Evolutionary conservation across 2,113 vertebrate species (phyloP), one percentile per base, ranked within the genome.

Genomic region (Collichthys lucidus): DNA sequence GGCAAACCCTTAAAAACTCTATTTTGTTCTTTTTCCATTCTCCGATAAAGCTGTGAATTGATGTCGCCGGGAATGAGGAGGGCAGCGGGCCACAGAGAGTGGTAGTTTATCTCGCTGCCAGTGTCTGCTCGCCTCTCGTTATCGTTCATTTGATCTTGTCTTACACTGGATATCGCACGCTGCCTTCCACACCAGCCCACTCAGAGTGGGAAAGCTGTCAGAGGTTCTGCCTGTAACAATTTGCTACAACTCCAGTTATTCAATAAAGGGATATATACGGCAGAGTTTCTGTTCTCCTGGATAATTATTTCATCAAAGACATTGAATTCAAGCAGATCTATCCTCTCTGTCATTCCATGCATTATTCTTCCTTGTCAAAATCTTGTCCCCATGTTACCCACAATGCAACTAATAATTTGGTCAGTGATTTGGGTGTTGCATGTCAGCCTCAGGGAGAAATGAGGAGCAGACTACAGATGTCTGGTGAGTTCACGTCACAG

Each of bases 91-190:
- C 42, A 72, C 69, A 61, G 72, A 61, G 35, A 78, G 61, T n/a
- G 78, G 68, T 63, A 17, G n/a, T 88, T 88, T 77, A 84, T 92
- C 85, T 90, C 78, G 60, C 61, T 79, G 80, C 53, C 74, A 79
- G 82, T 22, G 44, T 55, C 53, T 65, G 62, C 68, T 75, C 66
- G 72, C 57, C 56, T 61, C 74, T 79, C 64, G 12, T 47, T 67
- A 86, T 87, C 86, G 31, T 74, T 60, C 74, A 65, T 85, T 80
- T 73, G 77, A 86, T 91, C 88, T 83, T 57, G 77, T 88, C 79
- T 84, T 59, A 74, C 72, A 69, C 68, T 80, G 31, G 52, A 81
- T 82, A 80, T 86, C 84, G 63, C 77, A 80, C 46, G 19, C 62
- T 6, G 74, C 56, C 80, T 66, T 61, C 8, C 46, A 50, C 75